Evolutionary conservation across 2,797 vertebrate species (phyloP).

Genomic region (Hydrophis major): DNA sequence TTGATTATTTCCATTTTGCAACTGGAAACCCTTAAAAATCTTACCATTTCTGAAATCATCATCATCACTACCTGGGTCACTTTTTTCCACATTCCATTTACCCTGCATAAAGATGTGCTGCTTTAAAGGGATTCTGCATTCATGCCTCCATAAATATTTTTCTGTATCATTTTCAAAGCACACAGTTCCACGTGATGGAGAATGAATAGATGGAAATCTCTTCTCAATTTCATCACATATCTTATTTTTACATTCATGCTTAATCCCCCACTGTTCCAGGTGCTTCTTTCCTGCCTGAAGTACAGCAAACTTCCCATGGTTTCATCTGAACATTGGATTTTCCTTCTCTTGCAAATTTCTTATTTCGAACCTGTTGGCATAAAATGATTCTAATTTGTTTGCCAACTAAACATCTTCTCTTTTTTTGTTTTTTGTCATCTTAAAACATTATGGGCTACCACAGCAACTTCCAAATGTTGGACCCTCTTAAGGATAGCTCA

Average conservation of each 20-base stretch:
- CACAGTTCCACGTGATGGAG: background rate
- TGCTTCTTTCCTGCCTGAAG: background rate
- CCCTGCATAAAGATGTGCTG: background rate
- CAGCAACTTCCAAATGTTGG: background rate
- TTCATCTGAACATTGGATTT: background rate
- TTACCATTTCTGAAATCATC: background rate
- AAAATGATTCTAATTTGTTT: background rate
- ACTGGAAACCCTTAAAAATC: background rate
- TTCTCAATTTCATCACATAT: background rate
- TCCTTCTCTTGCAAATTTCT: background rate
- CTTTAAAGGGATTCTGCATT: background rate
- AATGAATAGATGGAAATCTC: background rate
- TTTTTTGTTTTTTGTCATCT: background rate
- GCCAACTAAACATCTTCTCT: background rate
- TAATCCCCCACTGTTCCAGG: background rate
- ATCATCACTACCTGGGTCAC: background rate
- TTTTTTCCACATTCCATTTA: background rate
- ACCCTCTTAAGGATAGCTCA: background rate
- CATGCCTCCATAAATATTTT: background rate
- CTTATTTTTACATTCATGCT: background rate
- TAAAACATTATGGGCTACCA: background rate
- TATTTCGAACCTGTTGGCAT: background rate
- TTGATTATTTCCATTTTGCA: too few species aligned
- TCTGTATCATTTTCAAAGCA: background rate
- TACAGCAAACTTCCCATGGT: background rate